These are phyloP conservation scores for Prosapia bicincta DNA, from an alignment of 2,888 invertebrate genomes.

Conservation along the genomic window DNA sequence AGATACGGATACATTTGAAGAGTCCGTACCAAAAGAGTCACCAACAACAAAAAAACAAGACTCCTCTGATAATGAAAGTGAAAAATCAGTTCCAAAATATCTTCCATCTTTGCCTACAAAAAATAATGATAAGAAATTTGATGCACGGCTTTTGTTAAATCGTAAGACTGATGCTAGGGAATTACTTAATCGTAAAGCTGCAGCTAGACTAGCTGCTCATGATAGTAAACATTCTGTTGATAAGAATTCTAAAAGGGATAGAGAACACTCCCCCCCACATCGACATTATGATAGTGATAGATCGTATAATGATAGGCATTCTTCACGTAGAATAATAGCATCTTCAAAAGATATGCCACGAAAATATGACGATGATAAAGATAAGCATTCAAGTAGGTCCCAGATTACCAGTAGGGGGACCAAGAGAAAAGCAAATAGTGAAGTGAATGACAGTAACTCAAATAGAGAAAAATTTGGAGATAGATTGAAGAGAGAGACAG, in stretches of 20 bases:
- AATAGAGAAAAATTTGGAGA: not conserved
- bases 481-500: not conserved
- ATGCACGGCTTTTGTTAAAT: not conserved
- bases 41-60: slow-evolving; percentile 7
- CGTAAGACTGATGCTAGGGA: slow-evolving; percentile 21
- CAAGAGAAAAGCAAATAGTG: not conserved
- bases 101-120: not conserved
- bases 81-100: not conserved
- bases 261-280: not conserved
- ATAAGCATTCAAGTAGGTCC: not conserved
- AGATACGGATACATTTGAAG: not conserved
- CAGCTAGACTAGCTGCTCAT: slow-evolving; percentile 16
- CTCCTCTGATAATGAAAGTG: not conserved
- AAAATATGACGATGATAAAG: not conserved
- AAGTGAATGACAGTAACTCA: not conserved
- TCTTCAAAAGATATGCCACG: not conserved
- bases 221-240: not conserved
- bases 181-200: slow-evolving; percentile 20
- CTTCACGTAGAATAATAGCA: not conserved
- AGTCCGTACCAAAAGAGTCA: slow-evolving; percentile 5
- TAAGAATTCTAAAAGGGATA: not conserved
- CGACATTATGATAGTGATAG: not conserved
- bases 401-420: not conserved
- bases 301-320: not conserved
- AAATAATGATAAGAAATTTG: slow-evolving; percentile 35